Evolutionary conservation across 2,113 vertebrate genomes (phyloP).

Genomic region (Hypocryptadius cinnamomeus): DNA sequence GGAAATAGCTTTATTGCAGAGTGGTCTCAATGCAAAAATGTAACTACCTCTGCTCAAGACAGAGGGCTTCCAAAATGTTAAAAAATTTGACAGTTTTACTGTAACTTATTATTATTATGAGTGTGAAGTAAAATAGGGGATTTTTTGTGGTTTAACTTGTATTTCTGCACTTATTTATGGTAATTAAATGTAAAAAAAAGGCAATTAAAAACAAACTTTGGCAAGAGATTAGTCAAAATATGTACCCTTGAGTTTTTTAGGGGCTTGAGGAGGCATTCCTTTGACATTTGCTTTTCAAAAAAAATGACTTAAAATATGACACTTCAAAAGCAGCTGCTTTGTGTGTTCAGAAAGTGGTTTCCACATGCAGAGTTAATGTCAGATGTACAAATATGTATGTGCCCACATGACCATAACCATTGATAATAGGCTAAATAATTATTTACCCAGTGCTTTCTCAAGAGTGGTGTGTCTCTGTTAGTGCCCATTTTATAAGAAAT

Average conservation of each 20-base stretch:
- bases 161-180: constrained; percentile 22
- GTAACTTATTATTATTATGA: neutral
- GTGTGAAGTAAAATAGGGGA: neutral
- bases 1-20: neutral
- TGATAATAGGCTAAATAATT: neutral
- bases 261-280: neutral
- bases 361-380: neutral
- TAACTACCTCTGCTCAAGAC: neutral
- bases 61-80: neutral
- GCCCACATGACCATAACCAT: neutral
- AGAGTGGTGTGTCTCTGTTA: neutral
- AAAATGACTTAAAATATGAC: neutral
- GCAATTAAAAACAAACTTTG: constrained; percentile 45
- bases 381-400: neutral
- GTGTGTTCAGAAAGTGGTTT: neutral
- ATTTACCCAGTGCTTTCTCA: neutral
- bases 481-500: neutral
- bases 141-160: constrained; percentile 35
- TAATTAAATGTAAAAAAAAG: constrained; percentile 24
- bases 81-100: neutral
- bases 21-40: neutral
- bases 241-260: neutral
- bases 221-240: constrained; percentile 47
- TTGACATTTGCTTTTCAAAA: neutral
- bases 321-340: constrained; percentile 31